Evolutionary conservation across 2,797 vertebrate species (phyloP).

Genomic region (Cacajao melanocephalus): DNA sequence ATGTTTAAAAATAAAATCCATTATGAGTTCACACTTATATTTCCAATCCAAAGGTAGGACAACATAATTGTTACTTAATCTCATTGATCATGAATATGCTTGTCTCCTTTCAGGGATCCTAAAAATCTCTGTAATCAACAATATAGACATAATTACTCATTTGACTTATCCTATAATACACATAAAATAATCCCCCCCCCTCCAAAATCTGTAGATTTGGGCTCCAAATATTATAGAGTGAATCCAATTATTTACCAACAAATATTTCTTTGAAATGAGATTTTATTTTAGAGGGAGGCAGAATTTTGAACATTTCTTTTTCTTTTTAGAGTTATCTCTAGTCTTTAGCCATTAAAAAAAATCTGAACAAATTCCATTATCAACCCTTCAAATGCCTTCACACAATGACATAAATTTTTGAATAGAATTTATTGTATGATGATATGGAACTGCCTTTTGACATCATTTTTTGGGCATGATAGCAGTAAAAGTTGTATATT

Average conservation of each 20-base stretch:
- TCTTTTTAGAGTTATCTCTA: slow-evolving; percentile 30
- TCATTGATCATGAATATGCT: not conserved
- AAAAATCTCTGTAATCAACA: not conserved
- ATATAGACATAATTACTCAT: not conserved
- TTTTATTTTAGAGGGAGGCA: not conserved
- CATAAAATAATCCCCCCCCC: not conserved
- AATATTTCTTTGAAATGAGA: not conserved
- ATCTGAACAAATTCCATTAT: not conserved
- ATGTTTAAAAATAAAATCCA: not conserved
- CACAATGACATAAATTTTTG: not conserved
- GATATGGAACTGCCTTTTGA: slow-evolving; percentile 30
- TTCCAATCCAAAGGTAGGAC: not conserved
- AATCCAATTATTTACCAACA: not conserved
- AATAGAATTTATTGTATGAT: not conserved
- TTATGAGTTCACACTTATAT: not conserved
- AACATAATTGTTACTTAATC: not conserved
- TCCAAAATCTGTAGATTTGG: not conserved
- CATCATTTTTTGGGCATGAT: not conserved
- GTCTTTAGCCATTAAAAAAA: not conserved
- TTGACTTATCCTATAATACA: not conserved
- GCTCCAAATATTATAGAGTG: not conserved
- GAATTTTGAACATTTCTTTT: not conserved
- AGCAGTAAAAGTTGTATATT: slow-evolving; percentile 38
- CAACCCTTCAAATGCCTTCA: not conserved
- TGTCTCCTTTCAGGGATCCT: not conserved